Conservation (phyloP, 2,888 invertebrate genomes). For the Syritta pipiens region DNA sequence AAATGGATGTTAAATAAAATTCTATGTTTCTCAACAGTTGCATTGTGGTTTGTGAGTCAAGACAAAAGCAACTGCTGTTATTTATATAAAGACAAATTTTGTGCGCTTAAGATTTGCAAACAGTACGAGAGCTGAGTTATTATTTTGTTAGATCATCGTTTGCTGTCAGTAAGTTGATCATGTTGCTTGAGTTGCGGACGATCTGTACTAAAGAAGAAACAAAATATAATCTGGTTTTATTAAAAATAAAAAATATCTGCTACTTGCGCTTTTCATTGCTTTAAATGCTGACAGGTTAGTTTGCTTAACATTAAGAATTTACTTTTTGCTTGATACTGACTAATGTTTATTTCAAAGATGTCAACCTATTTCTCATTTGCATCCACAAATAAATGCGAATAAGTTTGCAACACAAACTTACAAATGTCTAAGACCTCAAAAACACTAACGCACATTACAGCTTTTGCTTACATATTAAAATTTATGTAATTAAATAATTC, state of each 20-base stretch:
- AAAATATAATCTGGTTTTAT: background rate
- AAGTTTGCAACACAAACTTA: too few relatives aligned
- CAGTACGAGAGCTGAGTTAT: constrained; percentile 10
- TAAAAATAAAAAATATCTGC: too few relatives aligned
- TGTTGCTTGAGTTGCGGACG: constrained; percentile 33
- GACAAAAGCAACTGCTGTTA: constrained; percentile 43
- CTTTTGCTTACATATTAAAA: too few relatives aligned
- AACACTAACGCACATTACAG: too few relatives aligned
- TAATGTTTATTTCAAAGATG: too few relatives aligned
- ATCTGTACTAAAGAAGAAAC: background rate
- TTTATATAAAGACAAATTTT: background rate
- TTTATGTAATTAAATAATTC: too few relatives aligned
- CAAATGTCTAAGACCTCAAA: too few relatives aligned
- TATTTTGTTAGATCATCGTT: constrained; percentile 39
- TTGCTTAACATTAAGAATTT: too few relatives aligned
- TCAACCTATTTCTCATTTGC: too few relatives aligned
- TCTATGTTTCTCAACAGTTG: constrained; percentile 15
- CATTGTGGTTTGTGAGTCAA: constrained; percentile 27
- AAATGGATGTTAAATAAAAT: background rate
- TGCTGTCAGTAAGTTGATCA: constrained; percentile 61
- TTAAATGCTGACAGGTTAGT: background rate
- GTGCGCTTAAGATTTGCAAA: constrained; percentile 59
- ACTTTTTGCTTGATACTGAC: too few relatives aligned
- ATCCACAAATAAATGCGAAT: too few relatives aligned
- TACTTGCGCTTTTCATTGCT: background rate